Percentiles rank a stretch among this genome's conserved stretches.
phyloP scores from a whole-genome alignment of 2,797 vertebrate species.

The Acropternis orthonyx region DNA sequence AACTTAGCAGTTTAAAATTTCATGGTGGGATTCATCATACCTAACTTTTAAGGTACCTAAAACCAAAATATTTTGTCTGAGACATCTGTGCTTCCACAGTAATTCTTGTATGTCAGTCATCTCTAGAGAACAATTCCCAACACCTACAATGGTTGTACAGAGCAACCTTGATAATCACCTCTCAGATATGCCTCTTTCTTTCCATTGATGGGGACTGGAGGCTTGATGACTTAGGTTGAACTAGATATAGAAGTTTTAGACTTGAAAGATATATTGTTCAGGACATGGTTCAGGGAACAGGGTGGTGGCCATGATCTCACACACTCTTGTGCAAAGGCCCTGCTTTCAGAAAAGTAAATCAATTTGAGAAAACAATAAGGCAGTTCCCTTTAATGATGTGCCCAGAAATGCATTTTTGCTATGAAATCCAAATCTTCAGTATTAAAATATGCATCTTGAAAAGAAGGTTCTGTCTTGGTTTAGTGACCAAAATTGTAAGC shows the following conservation, averaged over 20 bases:
- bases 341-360: neutral
- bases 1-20: neutral
- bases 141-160: fast-evolving
- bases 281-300: neutral
- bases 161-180: neutral
- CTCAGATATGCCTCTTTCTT: neutral
- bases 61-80: neutral
- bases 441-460: neutral
- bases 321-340: neutral
- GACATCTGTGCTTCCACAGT: neutral
- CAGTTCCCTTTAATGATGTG: fast-evolving
- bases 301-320: neutral
- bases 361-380: neutral
- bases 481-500: neutral
- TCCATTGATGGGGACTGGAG: neutral
- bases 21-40: neutral
- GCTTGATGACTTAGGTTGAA: neutral
- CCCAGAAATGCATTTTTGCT: neutral
- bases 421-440: neutral
- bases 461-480: neutral
- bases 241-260: neutral
- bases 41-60: neutral
- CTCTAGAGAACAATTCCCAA: neutral
- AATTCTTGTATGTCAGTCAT: neutral
- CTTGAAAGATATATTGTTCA: neutral